phyloP scores from a whole-genome alignment of 2,888 invertebrate genomes.

The Cephus pulcher region DNA sequence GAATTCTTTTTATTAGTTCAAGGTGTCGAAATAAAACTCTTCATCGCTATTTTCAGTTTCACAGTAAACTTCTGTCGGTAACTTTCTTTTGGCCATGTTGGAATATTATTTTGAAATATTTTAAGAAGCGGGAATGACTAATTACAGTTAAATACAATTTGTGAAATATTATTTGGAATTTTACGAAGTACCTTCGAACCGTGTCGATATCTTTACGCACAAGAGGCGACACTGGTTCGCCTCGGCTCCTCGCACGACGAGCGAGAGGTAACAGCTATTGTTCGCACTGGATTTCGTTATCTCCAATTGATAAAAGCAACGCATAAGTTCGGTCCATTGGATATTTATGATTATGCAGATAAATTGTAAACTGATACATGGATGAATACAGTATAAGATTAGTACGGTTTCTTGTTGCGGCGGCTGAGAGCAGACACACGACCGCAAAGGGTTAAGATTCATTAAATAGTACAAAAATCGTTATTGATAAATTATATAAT shows the following conservation, averaged over 20 bases:
- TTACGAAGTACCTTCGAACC: neutral
- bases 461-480: no score
- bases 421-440: slow-evolving; percentile 10
- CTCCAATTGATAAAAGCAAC: neutral
- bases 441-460: slow-evolving; percentile 4
- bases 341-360: slow-evolving; percentile 5
- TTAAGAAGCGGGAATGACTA: neutral
- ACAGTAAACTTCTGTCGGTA: no score
- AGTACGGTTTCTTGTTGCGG: slow-evolving; percentile 11
- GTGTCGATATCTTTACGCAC: neutral
- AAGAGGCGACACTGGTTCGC: neutral
- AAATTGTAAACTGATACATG: slow-evolving; percentile 14
- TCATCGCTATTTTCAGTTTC: no score
- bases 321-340: neutral
- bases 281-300: neutral
- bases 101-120: neutral
- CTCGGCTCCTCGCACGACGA: neutral
- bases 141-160: slow-evolving; percentile 3
- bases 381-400: slow-evolving; percentile 12
- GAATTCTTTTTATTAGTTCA: no score
- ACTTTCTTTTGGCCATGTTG: no score
- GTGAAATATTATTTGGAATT: neutral
- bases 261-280: neutral
- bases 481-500: no score
- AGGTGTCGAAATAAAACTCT: no score